These are phyloP conservation scores for Pheucticus melanocephalus DNA, from an alignment of 2,113 vertebrate species.

Conservation along the genomic window DNA sequence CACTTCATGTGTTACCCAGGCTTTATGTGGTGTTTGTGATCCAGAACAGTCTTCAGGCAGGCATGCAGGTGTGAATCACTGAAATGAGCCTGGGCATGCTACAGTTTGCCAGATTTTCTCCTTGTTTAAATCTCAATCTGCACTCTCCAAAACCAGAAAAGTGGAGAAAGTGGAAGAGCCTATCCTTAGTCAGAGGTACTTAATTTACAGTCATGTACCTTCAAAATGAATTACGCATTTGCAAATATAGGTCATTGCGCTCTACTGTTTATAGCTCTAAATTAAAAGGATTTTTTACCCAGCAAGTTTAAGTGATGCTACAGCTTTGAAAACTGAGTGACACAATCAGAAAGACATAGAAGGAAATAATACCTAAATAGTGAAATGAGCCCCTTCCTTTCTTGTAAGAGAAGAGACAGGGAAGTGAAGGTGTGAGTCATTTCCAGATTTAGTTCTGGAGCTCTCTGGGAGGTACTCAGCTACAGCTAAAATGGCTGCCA, in stretches of 20 bases:
- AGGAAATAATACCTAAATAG: background rate
- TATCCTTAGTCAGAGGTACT: background rate
- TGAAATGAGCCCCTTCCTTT: background rate
- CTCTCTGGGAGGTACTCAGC: background rate
- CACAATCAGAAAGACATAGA: background rate
- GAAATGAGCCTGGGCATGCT: background rate
- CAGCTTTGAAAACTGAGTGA: background rate
- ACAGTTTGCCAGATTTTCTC: background rate
- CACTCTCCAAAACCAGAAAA: background rate
- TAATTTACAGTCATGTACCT: background rate
- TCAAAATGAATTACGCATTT: background rate
- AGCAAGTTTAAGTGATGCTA: background rate
- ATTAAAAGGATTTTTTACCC: background rate
- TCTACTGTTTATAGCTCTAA: background rate
- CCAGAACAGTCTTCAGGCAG: background rate
- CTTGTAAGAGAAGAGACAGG: background rate
- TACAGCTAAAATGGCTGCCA: constrained; percentile 19
- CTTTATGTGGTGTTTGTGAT: background rate
- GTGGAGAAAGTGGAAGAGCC: background rate
- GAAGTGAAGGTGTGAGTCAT: background rate
- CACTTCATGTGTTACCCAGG: background rate
- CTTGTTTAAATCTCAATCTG: background rate
- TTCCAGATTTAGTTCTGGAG: background rate
- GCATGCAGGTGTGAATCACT: background rate
- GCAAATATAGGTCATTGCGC: background rate